Base-by-base conservation (phyloP, 2,888 invertebrate species). In the Gastracanthus pulcherrimus region DNA sequence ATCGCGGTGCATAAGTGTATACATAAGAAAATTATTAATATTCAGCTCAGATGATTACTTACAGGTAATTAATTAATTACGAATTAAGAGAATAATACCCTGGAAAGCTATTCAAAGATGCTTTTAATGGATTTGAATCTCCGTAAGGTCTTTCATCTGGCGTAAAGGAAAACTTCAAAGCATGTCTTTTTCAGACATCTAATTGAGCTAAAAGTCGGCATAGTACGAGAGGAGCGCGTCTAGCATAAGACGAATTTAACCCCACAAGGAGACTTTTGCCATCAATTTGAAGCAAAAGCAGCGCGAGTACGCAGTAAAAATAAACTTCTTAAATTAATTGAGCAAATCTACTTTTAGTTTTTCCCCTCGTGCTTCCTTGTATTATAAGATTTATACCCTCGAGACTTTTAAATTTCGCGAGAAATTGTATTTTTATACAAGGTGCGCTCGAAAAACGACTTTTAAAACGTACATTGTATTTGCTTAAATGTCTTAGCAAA, bases 161-260 rank as follows among this genome's bases (percentile, higher is more conserved):
- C n/a, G 48, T 36, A 60, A 70, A 70, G 48, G 45, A 70, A 77
- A 77, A 70, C 76, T 76, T 76, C 60, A 77, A 77, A 77, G 70
- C 45, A 26, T 60, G 62, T 36, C 70, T 77, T 77, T 77, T 70
- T 60, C 70, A 70, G 60, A 70, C 77, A 48, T 70, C 70, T 62
- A 70, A 77, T 77, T 70, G 70, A 70, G 60, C 77, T 70, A 62
- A 77, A 38, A 76, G 76, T 76, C 69, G 45, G 23, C 7, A 45
- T 19, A 31, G 3, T n/a, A 16, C 41, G 16, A 16, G 13, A 41
- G 41, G 34, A 11, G 36, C 36, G 26, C 29, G 41, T 9, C 19
- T 2, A 45, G 34, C 69, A 19, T 19, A 69, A 69, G 67, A 16
- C 60, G 45, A 23, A 19, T 76, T 55, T 67, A 76, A 76, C 66